Conservation (phyloP, 2,797 vertebrate species). For the Gadopsis marmoratus region DNA sequence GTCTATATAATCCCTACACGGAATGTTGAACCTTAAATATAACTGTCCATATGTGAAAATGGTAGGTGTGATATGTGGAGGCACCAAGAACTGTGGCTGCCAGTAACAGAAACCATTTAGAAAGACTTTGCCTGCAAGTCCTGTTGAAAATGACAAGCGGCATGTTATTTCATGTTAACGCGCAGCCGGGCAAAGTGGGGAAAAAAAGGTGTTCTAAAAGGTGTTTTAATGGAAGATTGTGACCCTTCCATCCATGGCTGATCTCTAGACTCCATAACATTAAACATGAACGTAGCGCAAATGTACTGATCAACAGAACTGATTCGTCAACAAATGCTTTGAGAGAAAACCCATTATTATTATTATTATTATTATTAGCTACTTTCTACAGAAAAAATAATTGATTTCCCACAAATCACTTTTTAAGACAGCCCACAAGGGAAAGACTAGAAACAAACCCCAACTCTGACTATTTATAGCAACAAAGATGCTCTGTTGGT, state of each 20-base stretch:
- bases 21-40: neutral
- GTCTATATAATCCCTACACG: neutral
- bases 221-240: neutral
- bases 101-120: neutral
- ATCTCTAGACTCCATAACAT: neutral
- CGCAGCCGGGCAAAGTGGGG: neutral
- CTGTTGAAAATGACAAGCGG: slow-evolving; percentile 6
- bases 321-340: slow-evolving; percentile 8
- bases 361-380: too few species aligned
- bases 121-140: neutral
- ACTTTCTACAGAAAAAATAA: neutral
- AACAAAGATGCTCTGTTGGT: slow-evolving; percentile 62
- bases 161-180: slow-evolving; percentile 33
- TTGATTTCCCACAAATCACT: slow-evolving; percentile 28
- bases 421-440: slow-evolving; percentile 43
- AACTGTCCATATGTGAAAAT: slow-evolving; percentile 1
- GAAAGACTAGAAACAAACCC: slow-evolving; percentile 45
- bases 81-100: neutral
- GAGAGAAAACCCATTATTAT: slow-evolving; percentile 14
- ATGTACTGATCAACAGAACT: neutral
- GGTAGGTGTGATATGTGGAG: neutral
- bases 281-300: neutral
- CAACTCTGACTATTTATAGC: slow-evolving; percentile 67
- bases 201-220: too few species aligned
- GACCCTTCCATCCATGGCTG: neutral